Base-by-base conservation (phyloP, 1,140 invertebrate species). In the Papilio helenus region DNA sequence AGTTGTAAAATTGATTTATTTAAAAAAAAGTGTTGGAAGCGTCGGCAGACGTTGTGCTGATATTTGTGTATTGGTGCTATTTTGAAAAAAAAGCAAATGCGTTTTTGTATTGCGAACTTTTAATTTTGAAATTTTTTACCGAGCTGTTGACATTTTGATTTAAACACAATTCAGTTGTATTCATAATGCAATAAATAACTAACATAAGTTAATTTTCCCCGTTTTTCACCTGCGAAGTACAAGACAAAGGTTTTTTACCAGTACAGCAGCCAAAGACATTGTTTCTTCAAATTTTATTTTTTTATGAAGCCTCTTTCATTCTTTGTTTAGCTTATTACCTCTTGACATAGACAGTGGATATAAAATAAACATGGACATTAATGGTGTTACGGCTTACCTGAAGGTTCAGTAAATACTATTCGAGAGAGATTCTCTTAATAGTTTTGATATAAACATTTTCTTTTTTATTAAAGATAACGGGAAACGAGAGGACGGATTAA, bases 51-150 rank as follows among this genome's bases (percentile, higher is more conserved):
- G 80, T 89, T 82, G 87, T 91, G 87, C 90, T 92, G 83, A 92
- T 91, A 89, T 92, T 90, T 87, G 82, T 88, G 87, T 89, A 92
- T 94, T 94, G 92, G 91, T 94, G 91, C 92, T 94, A 94, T 92
- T 94, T 90, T 90, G 81, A 84, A 83, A 84, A 77, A 79, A 86
- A 81, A 29, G 61, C 84, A 83, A 86, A 85, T 88, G 86, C 83
- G 80, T 86, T 89, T 89, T 89, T 90, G 79, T 90, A 89, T 88
- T 81, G 76, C 79, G 73, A 87, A 87, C 79, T 81, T 42, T 16
- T 61, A 18, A 61, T 61, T 61, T 61, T 29, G 58, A 61, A n/a
- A 61, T 78, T 82, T 76, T 84, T 76, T 78, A 79, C 51, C 68
- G 74, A 18, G 86, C 89, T 88, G 86, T 85, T 86, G 86, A 82